These are phyloP conservation scores for Drosophila fungiperda DNA, from an alignment of 2,888 invertebrate genomes.

Conservation along the genomic window DNA sequence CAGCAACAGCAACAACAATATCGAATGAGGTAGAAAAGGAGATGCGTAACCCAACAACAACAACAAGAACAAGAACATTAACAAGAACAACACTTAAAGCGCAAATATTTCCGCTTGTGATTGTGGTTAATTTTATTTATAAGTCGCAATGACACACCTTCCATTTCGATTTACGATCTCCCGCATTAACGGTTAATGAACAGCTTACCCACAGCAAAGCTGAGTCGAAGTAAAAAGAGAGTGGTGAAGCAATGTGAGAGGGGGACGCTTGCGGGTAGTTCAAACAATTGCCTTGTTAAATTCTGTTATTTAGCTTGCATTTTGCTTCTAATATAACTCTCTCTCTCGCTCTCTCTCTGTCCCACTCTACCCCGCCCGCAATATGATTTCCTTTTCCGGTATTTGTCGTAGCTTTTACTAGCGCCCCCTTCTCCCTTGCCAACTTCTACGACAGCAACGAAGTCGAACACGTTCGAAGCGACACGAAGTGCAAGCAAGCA, in stretches of 20 bases:
- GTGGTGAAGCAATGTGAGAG: not conserved
- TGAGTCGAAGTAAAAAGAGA: conserved; percentile 21
- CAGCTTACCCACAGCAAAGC: conserved; percentile 37
- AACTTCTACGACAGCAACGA: conserved; percentile 10
- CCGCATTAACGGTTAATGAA: conserved; percentile 72
- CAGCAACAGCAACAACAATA: conserved; percentile 69
- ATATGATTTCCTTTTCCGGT: conserved; percentile 72
- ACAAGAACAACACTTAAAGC: conserved; percentile 37
- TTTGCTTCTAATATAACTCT: conserved; percentile 43
- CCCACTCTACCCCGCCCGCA: conserved; percentile 4
- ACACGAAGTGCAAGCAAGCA: conserved; percentile 63
- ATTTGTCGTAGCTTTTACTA: conserved; percentile 18
- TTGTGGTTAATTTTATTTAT: conserved; percentile 81
- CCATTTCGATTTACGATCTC: conserved; percentile 71
- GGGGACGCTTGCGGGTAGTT: conserved; percentile 22
- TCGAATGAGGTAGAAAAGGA: conserved; percentile 39
- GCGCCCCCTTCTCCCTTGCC: not conserved
- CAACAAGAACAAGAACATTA: conserved; percentile 49
- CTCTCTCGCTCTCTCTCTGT: too few relatives aligned
- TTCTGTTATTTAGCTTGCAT: conserved; percentile 57
- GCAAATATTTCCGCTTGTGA: conserved; percentile 76
- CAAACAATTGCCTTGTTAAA: conserved; percentile 56
- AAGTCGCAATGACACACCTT: conserved; percentile 79
- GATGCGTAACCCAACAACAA: conserved; percentile 54
- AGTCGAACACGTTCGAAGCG: conserved; percentile 70